These are phyloP conservation scores for Thalpophila matura DNA, from an alignment of 2,888 invertebrate genomes.

Conservation along the genomic window DNA sequence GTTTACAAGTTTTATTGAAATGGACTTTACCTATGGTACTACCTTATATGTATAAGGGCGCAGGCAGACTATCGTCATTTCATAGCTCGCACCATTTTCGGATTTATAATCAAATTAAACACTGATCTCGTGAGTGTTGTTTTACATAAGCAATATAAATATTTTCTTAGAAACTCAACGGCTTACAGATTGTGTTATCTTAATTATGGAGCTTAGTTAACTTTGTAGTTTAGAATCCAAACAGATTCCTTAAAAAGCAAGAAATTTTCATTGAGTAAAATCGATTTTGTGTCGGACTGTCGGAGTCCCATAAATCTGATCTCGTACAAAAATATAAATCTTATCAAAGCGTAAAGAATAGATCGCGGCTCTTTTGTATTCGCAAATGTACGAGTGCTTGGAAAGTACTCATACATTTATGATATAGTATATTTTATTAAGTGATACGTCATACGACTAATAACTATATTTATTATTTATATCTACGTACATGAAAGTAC, in stretches of 20 bases:
- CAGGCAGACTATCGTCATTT: background rate
- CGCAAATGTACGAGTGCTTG: slow-evolving; percentile 26
- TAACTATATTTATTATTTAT: too few relatives aligned
- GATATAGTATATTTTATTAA: slow-evolving; percentile 31
- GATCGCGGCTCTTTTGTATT: slow-evolving; percentile 37
- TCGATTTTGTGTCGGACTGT: background rate
- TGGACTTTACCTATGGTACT: too few relatives aligned
- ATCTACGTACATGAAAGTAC: slow-evolving; percentile 4
- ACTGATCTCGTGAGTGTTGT: slow-evolving; percentile 23
- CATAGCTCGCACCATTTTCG: slow-evolving; percentile 1
- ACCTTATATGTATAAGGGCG: too few relatives aligned
- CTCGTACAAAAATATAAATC: slow-evolving; percentile 34
- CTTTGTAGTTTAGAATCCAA: background rate
- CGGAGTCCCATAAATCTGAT: slow-evolving; percentile 17
- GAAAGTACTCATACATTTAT: slow-evolving; percentile 12
- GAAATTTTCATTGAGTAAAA: slow-evolving; percentile 1
- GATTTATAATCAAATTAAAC: slow-evolving; percentile 22
- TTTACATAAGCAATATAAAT: slow-evolving; percentile 25
- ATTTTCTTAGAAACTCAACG: slow-evolving; percentile 33
- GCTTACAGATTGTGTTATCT: slow-evolving; percentile 21
- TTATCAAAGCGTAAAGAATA: slow-evolving; percentile 39
- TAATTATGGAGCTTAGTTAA: slow-evolving; percentile 13
- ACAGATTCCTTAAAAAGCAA: background rate
- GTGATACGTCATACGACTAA: slow-evolving; percentile 3
- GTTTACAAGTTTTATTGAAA: too few relatives aligned